Percentiles rank a stretch among this genome's conserved stretches.
phyloP scores from a whole-genome alignment of 2,113 vertebrate species.

The Plecotus auritus region DNA sequence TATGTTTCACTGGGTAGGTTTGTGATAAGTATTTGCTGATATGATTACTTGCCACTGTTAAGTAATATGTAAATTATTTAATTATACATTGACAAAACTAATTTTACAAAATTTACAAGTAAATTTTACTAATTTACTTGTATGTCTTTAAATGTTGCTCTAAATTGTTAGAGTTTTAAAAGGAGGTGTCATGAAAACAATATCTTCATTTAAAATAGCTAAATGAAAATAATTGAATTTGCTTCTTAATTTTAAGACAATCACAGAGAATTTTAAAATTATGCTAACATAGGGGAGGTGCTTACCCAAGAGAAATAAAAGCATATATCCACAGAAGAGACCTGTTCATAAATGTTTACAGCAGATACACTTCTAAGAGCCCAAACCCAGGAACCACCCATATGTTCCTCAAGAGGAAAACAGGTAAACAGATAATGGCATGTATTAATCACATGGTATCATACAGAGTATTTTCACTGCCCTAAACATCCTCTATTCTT shows the following conservation, averaged over 20 bases:
- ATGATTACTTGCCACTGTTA: background rate
- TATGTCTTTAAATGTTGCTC: background rate
- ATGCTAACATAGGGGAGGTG: background rate
- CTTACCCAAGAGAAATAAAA: background rate
- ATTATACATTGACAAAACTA: background rate
- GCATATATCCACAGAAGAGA: background rate
- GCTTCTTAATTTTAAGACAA: background rate
- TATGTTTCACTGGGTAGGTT: background rate
- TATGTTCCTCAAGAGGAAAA: background rate
- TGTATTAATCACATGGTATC: background rate
- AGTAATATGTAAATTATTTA: background rate
- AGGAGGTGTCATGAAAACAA: background rate
- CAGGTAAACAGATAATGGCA: background rate
- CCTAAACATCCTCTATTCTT: background rate
- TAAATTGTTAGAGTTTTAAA: background rate
- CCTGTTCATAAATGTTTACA: background rate
- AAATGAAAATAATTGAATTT: background rate
- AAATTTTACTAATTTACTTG: background rate
- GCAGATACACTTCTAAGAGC: background rate
- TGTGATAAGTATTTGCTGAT: background rate
- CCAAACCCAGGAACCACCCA: background rate
- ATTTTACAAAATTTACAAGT: background rate
- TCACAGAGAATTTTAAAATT: background rate
- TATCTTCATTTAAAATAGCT: background rate
- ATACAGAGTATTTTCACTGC: background rate